Conservation (phyloP, 2,113 vertebrate genomes). For the Aix galericulata region DNA sequence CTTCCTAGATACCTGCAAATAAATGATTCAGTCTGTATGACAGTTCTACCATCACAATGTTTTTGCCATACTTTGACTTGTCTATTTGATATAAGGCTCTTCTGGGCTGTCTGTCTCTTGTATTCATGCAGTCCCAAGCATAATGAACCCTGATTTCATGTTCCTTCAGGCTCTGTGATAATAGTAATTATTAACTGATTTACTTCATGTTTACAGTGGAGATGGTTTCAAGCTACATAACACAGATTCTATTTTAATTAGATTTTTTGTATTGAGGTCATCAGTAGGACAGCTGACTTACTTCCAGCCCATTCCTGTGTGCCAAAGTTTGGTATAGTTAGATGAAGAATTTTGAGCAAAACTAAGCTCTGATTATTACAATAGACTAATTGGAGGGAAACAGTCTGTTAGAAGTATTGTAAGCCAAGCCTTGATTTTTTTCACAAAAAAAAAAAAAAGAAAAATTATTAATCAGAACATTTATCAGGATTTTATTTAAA, state of each 20-base stretch:
- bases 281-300: not conserved
- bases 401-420: not conserved
- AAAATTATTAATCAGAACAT: not conserved
- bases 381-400: not conserved
- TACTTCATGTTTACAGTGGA: not conserved
- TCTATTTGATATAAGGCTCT: not conserved
- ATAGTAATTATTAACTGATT: not conserved
- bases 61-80: not conserved
- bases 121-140: not conserved
- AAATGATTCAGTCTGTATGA: not conserved
- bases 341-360: not conserved
- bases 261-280: not conserved
- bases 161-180: not conserved
- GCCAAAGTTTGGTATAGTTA: not conserved
- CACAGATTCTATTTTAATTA: not conserved
- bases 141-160: not conserved
- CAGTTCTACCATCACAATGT: not conserved
- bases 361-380: not conserved
- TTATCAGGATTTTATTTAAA: not conserved
- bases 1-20: not conserved
- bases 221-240: not conserved
- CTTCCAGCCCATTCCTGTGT: not conserved
- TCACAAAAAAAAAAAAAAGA: not conserved
- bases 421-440: not conserved
- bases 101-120: not conserved